These are phyloP conservation scores for Tragelaphus oryx DNA, from an alignment of 2,797 vertebrate genomes.

Conservation along the genomic window DNA sequence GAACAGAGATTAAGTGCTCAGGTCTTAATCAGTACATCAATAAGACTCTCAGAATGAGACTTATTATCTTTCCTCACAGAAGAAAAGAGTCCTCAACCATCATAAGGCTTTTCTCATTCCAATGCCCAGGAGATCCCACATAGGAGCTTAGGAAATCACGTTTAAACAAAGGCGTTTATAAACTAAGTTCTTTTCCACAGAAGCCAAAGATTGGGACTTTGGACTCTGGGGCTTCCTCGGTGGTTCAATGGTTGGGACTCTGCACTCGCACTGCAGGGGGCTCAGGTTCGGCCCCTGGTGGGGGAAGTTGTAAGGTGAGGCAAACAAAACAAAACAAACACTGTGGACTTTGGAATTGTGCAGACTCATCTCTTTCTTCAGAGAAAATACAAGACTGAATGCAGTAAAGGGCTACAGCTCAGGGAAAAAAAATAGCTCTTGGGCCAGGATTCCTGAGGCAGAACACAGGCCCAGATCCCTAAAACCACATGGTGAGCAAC, in stretches of 20 bases:
- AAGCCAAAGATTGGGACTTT: slow-evolving; percentile 4
- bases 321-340: neutral
- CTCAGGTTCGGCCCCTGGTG: neutral
- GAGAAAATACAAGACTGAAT: slow-evolving; percentile 1
- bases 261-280: neutral
- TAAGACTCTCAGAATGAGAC: slow-evolving; percentile 3
- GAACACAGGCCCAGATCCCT: neutral
- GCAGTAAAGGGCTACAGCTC: neutral
- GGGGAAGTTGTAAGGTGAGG: neutral
- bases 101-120: neutral
- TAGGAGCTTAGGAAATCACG: neutral
- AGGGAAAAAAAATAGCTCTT: neutral
- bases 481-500: neutral
- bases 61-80: neutral
- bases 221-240: neutral
- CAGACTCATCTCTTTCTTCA: slow-evolving; percentile 17
- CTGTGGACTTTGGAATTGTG: neutral
- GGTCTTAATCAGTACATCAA: slow-evolving; percentile 17
- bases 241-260: neutral
- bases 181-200: neutral
- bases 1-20: neutral
- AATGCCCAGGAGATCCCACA: neutral
- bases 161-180: slow-evolving; percentile 35
- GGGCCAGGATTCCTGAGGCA: neutral
- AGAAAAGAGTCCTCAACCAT: neutral